These are phyloP conservation scores for Folsomia manolachei DNA, from an alignment of 2,888 invertebrate species.

Conservation along the genomic window DNA sequence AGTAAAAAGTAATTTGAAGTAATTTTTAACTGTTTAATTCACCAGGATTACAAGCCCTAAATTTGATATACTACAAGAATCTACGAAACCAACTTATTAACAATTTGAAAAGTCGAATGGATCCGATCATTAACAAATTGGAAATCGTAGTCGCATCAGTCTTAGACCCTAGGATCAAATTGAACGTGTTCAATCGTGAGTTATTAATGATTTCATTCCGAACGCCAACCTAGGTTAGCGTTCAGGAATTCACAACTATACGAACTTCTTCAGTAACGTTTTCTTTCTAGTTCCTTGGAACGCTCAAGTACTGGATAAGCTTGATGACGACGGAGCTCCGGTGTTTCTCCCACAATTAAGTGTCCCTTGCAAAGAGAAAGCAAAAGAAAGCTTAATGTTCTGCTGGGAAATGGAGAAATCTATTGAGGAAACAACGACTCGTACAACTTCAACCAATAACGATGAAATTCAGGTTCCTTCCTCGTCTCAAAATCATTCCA, in stretches of 20 bases:
- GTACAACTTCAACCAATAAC: too few species aligned
- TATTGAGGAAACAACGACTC: neutral
- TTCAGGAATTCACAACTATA: too few species aligned
- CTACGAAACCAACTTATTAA: neutral
- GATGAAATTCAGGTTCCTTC: too few species aligned
- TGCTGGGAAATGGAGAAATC: neutral
- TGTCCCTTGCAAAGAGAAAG: neutral
- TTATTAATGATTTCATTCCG: neutral
- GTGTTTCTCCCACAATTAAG: too few species aligned
- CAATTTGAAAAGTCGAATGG: neutral
- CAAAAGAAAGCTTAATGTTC: neutral
- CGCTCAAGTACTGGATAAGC: too few species aligned
- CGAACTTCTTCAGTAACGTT: too few species aligned
- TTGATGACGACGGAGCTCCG: too few species aligned
- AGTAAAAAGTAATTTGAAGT: too few species aligned
- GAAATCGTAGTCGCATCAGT: neutral
- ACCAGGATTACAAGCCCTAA: neutral
- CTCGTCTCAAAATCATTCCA: too few species aligned
- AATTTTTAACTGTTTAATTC: neutral
- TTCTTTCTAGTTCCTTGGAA: too few species aligned
- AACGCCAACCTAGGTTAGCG: constrained; percentile 14
- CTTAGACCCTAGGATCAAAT: constrained; percentile 2
- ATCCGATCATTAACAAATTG: neutral
- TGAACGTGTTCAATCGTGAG: constrained; percentile 8
- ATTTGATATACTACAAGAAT: neutral